phyloP scores from a whole-genome alignment of 2,888 invertebrate species.

The Tetheella fluctuosa region DNA sequence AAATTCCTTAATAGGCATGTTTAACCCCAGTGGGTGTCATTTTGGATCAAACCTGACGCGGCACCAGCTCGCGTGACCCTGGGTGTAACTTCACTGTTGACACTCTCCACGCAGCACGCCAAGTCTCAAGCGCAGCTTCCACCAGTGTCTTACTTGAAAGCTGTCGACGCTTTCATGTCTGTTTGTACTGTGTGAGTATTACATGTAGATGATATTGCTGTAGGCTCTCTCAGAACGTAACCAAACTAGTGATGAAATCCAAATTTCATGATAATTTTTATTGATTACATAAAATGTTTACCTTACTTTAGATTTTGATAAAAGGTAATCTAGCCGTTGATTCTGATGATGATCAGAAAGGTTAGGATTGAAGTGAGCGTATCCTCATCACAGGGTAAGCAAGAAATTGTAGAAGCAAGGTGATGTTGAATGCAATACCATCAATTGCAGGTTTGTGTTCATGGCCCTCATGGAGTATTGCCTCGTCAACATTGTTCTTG shows the following conservation, averaged over 20 bases:
- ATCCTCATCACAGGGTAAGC: too few relatives aligned
- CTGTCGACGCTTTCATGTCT: slow-evolving; percentile 96
- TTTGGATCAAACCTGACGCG: slow-evolving; percentile 98
- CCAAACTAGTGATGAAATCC: too few relatives aligned
- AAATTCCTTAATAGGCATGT: neutral
- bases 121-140: slow-evolving; percentile 97
- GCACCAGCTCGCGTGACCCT: slow-evolving; percentile 96
- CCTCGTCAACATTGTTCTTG: slow-evolving; percentile 92
- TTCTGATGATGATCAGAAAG: too few relatives aligned
- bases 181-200: slow-evolving; percentile 91
- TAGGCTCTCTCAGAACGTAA: neutral
- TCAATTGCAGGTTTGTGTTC: slow-evolving; percentile 89
- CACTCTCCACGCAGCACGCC: slow-evolving; percentile 95
- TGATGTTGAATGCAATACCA: neutral
- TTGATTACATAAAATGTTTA: too few relatives aligned
- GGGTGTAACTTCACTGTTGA: slow-evolving; percentile 95
- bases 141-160: slow-evolving; percentile 96
- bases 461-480: slow-evolving; percentile 98
- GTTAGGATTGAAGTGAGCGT: too few relatives aligned
- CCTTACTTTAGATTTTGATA: too few relatives aligned
- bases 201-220: neutral
- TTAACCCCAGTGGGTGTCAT: slow-evolving; percentile 92
- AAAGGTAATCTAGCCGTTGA: too few relatives aligned
- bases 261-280: too few relatives aligned
- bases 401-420: too few relatives aligned